Evolutionary conservation across 2,797 vertebrate species (phyloP), one percentile per base, ranked within the genome.

Genomic region (Enoplosus armatus): DNA sequence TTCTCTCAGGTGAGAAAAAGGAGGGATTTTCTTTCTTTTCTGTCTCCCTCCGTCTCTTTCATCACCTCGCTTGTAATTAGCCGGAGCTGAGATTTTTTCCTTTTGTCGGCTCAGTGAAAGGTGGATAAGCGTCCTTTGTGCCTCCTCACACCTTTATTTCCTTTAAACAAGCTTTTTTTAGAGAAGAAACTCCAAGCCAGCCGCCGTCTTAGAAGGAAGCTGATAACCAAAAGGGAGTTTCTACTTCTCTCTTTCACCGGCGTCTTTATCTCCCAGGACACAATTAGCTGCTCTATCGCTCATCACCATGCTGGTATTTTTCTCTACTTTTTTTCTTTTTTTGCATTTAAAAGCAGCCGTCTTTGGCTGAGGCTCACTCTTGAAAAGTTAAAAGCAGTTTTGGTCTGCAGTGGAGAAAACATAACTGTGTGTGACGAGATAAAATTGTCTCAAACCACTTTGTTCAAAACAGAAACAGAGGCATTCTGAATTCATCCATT

Each of bases 251-350:
- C 79, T 73, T 55, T 55, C 67, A 61, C 74, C 20, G 58, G 5
- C 75, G 75, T 85, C 84, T 91, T 91, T 93, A 93, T 95, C 91
- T 93, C 87, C 86, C 89, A 85, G 91, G 92, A 94, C 88, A 91
- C 92, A 94, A 95, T 95, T 95, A 94, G 92, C 89, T 84, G 88
- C 88, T 90, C 88, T 92, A 94, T 92, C 93, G 77, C 89, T 92
- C 86, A 91, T 92, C 90, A 84, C 87, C 77, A 79, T 82, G 82
- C 88, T 75, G 85, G 53, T 87, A 79, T 79, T 87, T 74, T 67
- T 75, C 56, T 35, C 20, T 61, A 12, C 37, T 41, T 33, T 39
- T 82, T 65, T 39, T 64, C 39, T 35, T 8, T 4, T 20, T 51
- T 75, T 78, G 67, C 45, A 66, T 89, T 90, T 74, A 83, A 86